A percentile compares a stretch with the other conserved stretches of the same genome.
Conservation (phyloP, 2,888 invertebrate genomes). For the Ophion ellenae region DNA sequence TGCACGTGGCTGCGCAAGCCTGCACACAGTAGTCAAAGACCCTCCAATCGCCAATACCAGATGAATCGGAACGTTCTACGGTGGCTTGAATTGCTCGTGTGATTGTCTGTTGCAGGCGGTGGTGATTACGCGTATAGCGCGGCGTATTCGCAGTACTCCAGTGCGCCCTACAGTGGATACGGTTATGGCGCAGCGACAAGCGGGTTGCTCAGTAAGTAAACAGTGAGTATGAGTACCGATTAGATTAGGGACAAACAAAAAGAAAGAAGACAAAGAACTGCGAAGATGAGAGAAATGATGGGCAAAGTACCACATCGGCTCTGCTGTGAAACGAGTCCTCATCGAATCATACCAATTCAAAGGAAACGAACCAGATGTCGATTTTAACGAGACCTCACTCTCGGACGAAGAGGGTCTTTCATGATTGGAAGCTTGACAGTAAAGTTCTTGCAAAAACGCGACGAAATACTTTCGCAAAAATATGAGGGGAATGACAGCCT, state of each 20-base stretch:
- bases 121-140: conserved; percentile 90
- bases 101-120: conserved; percentile 84
- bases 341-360: background rate
- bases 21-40: background rate
- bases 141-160: conserved; percentile 91
- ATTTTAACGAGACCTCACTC: background rate
- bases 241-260: conserved; percentile 78
- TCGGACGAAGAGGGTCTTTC: too few relatives aligned
- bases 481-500: too few relatives aligned
- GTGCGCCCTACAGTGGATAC: conserved; percentile 88
- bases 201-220: conserved; percentile 90
- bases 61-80: background rate
- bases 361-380: background rate
- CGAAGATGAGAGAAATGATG: conserved; percentile 4
- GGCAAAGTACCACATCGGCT: conserved; percentile 40
- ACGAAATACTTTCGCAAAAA: background rate
- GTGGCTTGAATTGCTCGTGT: background rate
- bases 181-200: conserved; percentile 88
- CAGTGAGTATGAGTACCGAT: conserved; percentile 86
- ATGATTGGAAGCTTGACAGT: too few relatives aligned
- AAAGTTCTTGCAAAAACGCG: too few relatives aligned
- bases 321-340: conserved; percentile 18
- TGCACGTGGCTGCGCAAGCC: background rate
- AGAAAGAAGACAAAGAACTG: conserved; percentile 43
- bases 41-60: background rate